Conservation (phyloP, 2,888 invertebrate species). For the Phaonia tiefii region DNA sequence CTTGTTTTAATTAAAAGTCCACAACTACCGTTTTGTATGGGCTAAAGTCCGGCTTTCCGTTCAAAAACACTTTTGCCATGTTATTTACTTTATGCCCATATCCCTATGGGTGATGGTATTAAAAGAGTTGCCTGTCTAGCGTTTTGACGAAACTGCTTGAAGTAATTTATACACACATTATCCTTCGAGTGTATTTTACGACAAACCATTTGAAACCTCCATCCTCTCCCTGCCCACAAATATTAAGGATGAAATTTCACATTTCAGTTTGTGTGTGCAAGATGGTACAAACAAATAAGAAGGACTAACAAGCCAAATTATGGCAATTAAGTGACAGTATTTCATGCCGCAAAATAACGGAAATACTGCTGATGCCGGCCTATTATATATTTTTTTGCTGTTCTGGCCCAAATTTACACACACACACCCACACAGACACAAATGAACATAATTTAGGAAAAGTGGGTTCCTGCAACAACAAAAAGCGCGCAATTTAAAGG, state of each 20-base stretch:
- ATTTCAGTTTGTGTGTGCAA: background rate
- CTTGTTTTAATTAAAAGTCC: no score
- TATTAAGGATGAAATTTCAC: slow-evolving; percentile 25
- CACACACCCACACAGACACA: background rate
- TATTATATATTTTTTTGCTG: slow-evolving; percentile 13
- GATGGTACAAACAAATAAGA: slow-evolving; percentile 41
- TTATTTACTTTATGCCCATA: no score
- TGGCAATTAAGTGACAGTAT: slow-evolving; percentile 66
- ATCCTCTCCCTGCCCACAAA: background rate
- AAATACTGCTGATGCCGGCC: slow-evolving; percentile 43
- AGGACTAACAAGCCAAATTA: slow-evolving; percentile 62
- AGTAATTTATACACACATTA: background rate
- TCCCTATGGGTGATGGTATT: no score
- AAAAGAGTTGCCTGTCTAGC: no score
- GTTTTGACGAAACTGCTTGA: no score
- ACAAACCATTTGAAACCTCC: background rate
- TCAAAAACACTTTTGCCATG: no score
- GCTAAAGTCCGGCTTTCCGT: no score
- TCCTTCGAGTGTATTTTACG: background rate
- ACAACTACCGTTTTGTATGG: no score
- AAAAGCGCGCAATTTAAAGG: slow-evolving; percentile 55
- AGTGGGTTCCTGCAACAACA: slow-evolving; percentile 18
- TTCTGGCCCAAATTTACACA: background rate
- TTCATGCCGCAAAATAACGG: slow-evolving; percentile 58
- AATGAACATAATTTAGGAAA: slow-evolving; percentile 36